Evolutionary conservation across 2,113 vertebrate genomes (phyloP).

Genomic region (Pardalotus punctatus): DNA sequence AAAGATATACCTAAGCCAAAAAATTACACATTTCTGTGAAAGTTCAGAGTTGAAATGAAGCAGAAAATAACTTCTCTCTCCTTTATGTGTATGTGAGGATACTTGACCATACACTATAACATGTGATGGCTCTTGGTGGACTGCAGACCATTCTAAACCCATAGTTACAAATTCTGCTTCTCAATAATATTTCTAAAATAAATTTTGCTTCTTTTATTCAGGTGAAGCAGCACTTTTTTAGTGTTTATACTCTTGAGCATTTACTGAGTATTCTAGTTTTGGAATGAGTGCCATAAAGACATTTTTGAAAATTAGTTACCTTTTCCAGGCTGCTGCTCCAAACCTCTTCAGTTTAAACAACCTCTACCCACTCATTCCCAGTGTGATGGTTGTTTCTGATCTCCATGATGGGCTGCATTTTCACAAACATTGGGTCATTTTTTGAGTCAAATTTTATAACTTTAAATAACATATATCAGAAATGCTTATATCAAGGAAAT

Average conservation of each 20-base stretch:
- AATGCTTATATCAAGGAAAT: background rate
- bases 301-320: background rate
- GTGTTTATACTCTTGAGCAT: background rate
- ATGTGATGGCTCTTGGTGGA: background rate
- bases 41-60: background rate
- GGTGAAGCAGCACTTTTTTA: background rate
- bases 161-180: background rate
- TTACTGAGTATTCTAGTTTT: background rate
- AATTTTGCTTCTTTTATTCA: background rate
- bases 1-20: background rate
- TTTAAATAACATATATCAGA: background rate
- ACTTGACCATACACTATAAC: rapidly evolving
- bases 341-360: background rate
- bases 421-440: background rate
- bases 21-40: background rate
- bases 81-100: background rate
- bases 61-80: background rate
- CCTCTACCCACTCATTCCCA: background rate
- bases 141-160: background rate
- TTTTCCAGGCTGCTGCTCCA: background rate
- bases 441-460: background rate
- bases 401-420: background rate
- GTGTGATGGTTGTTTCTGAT: background rate
- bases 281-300: background rate
- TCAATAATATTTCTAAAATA: background rate